These are phyloP conservation scores for Byasa hedistus DNA, from an alignment of 2,888 invertebrate species.

Conservation along the genomic window DNA sequence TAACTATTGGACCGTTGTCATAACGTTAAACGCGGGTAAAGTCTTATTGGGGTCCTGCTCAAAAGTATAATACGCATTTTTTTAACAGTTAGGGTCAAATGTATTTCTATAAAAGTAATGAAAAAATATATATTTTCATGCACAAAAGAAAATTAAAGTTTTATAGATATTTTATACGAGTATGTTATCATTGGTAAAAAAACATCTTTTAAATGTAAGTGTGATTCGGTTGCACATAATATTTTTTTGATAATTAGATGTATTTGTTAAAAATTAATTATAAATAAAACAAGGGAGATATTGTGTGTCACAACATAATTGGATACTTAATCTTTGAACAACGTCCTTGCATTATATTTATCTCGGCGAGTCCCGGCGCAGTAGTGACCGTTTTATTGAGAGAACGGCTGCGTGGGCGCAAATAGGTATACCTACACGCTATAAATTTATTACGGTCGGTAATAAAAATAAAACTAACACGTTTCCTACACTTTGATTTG, in stretches of 20 bases:
- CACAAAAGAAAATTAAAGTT: too few relatives aligned
- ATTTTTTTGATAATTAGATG: neutral
- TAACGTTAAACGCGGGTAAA: slow-evolving; percentile 28
- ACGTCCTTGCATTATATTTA: slow-evolving; percentile 55
- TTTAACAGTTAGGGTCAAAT: slow-evolving; percentile 12
- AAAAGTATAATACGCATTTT: slow-evolving; percentile 24
- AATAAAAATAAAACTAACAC: slow-evolving; percentile 77
- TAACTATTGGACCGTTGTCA: slow-evolving; percentile 24
- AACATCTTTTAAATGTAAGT: too few relatives aligned
- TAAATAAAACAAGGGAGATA: slow-evolving; percentile 18
- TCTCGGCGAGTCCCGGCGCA: slow-evolving; percentile 52
- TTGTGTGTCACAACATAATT: slow-evolving; percentile 29
- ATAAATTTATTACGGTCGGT: slow-evolving; percentile 71
- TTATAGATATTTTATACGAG: too few relatives aligned
- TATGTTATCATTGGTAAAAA: too few relatives aligned
- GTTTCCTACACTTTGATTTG: slow-evolving; percentile 76
- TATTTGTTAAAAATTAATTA: slow-evolving; percentile 1
- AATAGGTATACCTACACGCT: slow-evolving; percentile 56
- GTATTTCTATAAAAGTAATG: neutral
- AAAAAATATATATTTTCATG: too few relatives aligned
- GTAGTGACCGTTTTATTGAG: slow-evolving; percentile 60
- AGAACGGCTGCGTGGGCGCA: slow-evolving; percentile 66
- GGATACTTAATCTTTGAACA: slow-evolving; percentile 38
- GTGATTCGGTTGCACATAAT: too few relatives aligned
- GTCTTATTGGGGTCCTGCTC: slow-evolving; percentile 24